Conservation (phyloP, 92 coral and sea anemone genomes). For the Metridium senile region DNA sequence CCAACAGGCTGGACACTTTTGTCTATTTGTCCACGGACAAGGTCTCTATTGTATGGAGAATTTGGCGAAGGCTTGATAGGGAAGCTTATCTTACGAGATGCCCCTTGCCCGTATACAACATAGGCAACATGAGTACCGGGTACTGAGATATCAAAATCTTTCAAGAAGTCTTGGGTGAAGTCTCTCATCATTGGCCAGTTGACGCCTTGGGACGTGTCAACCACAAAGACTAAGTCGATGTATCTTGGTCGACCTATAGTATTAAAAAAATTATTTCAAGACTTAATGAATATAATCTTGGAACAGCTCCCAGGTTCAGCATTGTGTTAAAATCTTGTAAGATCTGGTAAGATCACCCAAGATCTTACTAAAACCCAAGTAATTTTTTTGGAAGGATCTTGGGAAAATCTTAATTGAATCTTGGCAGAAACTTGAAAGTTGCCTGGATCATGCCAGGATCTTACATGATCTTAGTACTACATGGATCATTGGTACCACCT, state of each 20-base stretch:
- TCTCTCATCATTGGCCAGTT: conserved; percentile 19
- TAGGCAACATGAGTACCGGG: conserved; percentile 27
- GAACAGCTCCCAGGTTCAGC: too few relatives aligned
- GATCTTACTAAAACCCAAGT: too few relatives aligned
- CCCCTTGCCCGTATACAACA: conserved; percentile 19
- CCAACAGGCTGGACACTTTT: neutral
- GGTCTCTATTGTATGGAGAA: conserved; percentile 7
- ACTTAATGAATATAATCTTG: too few relatives aligned
- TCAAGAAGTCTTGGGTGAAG: conserved; percentile 17
- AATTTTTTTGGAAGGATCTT: too few relatives aligned
- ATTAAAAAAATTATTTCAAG: too few relatives aligned
- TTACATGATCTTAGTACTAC: too few relatives aligned
- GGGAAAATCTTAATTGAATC: too few relatives aligned
- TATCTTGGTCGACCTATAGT: conserved; percentile 23
- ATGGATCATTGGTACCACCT: too few relatives aligned
- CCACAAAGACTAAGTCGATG: conserved; percentile 21
- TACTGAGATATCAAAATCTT: conserved; percentile 10
- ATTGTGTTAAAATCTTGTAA: too few relatives aligned
- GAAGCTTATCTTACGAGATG: conserved; percentile 2
- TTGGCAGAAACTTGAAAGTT: too few relatives aligned
- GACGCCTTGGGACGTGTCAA: conserved; percentile 27
- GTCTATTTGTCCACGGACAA: conserved; percentile 10
- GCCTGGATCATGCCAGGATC: too few relatives aligned
- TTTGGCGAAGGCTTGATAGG: conserved; percentile 2
- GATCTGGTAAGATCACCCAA: too few relatives aligned